phyloP scores from a whole-genome alignment of 2,888 invertebrate species.

The Ennomos quercinarius region DNA sequence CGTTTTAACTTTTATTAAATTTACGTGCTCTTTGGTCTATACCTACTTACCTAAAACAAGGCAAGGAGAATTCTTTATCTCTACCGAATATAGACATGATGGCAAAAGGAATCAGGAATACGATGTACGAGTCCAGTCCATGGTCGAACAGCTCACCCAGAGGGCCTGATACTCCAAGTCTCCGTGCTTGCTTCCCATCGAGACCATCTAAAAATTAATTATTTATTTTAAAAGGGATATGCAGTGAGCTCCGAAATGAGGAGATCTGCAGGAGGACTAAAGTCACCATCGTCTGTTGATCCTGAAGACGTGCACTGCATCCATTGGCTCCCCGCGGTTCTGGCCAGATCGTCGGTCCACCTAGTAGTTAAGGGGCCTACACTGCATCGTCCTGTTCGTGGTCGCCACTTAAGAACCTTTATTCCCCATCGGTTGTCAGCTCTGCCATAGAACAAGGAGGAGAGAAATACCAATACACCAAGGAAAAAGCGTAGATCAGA shows the following conservation, averaged over 20 bases:
- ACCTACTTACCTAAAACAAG: conserved; percentile 60
- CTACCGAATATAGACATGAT: conserved; percentile 96
- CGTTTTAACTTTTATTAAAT: not conserved
- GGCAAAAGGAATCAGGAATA: conserved; percentile 95
- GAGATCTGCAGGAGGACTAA: not conserved
- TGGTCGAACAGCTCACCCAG: conserved; percentile 99
- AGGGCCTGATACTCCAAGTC: conserved; percentile 96
- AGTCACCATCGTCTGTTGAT: too few species aligned
- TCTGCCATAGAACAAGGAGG: too few species aligned
- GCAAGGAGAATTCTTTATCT: conserved; percentile 87
- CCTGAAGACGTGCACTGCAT: too few species aligned
- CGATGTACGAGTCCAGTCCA: conserved; percentile 98
- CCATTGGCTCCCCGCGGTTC: too few species aligned
- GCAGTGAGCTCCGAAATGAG: not conserved
- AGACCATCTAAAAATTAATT: conserved; percentile 90
- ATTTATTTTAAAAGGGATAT: not conserved
- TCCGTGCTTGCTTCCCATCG: conserved; percentile 98
- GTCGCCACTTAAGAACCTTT: too few species aligned
- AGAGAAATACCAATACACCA: too few species aligned
- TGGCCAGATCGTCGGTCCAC: too few species aligned
- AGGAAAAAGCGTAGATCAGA: too few species aligned
- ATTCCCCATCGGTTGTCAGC: too few species aligned
- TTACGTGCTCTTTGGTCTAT: not conserved
- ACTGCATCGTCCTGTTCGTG: too few species aligned
- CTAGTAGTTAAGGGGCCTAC: too few species aligned